phyloP scores from a whole-genome alignment of 2,113 vertebrate genomes.

The Oncorhynchus mykiss region DNA sequence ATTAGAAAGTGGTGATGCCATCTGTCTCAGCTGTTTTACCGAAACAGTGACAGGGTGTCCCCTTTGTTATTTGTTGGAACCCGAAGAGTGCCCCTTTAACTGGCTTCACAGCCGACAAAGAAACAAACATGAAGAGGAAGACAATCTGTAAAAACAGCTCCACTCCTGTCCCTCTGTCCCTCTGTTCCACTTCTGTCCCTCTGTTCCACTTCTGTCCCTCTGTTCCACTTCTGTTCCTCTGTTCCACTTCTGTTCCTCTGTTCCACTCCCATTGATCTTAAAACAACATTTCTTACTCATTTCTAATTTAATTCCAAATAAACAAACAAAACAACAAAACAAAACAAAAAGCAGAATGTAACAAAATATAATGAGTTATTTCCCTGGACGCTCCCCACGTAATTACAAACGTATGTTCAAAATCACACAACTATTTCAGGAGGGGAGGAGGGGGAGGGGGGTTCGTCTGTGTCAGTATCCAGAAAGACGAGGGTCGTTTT shows the following conservation, averaged over 20 bases:
- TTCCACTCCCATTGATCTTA: slow-evolving; percentile 57
- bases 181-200: slow-evolving; percentile 35
- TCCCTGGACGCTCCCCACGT: slow-evolving; percentile 59
- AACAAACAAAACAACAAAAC: slow-evolving; percentile 52
- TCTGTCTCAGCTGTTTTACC: no score
- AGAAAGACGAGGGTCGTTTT: slow-evolving; percentile 41
- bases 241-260: slow-evolving; percentile 40
- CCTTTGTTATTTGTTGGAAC: no score
- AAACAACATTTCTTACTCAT: slow-evolving; percentile 67
- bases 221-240: no score
- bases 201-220: slow-evolving; percentile 31
- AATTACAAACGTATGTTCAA: slow-evolving; percentile 69
- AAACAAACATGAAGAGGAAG: slow-evolving; percentile 50
- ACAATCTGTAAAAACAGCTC: slow-evolving; percentile 65
- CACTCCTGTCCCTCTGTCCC: slow-evolving; percentile 40
- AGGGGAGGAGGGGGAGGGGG: slow-evolving; percentile 23
- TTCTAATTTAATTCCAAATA: slow-evolving; percentile 54
- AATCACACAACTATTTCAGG: slow-evolving; percentile 43
- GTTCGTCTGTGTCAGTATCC: slow-evolving; percentile 22
- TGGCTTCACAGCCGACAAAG: slow-evolving; percentile 11
- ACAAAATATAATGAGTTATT: slow-evolving; percentile 61
- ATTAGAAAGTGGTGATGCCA: no score
- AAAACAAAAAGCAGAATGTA: slow-evolving; percentile 43
- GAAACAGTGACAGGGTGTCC: no score
- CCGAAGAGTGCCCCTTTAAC: slow-evolving; percentile 27